Evolutionary conservation across 2,888 invertebrate species (phyloP), one percentile per base, ranked within the genome.

Genomic region (Cotesia congregata): DNA sequence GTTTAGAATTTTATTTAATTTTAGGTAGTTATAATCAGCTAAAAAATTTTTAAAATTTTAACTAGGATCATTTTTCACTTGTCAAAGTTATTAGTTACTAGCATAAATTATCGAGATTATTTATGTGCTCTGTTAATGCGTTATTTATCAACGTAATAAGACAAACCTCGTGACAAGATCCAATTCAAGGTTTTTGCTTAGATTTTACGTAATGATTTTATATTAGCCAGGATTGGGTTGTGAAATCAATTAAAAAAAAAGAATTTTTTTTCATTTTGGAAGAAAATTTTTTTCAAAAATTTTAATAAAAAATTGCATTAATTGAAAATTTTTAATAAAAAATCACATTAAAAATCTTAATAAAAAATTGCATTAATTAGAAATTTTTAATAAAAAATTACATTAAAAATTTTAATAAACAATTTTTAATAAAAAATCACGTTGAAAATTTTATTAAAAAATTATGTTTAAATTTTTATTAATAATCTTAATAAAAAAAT

Each of bases 171-270:
- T 30, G 38, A 65, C 20, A 65, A 65, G 65, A 65, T 65, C 2
- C 30, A 30, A 30, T 30, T 30, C 65, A 65, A 64, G 41, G 50
- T 59, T 73, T n/a, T 39, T 20, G 6, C 62, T 60, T 5, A 38
- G 60, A 40, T 74, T 7, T 50, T 69, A 40, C 40, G 62, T 62
- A 74, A 69, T 62, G 39, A 40, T 61, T 12, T 40, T 38, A 39
- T n/a, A 50, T 39, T 67, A 67, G 40, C 20, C 5, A 39, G 38
- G 60, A 74, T 74, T 38, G 39, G 20, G 64, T 7, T 12, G 15
- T 67, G 41, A 75, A 40, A 59, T 12, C 12, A 64, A 70, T 50
- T 50, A 38, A 61, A 20, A 39, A 69, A 69, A 38, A 17, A 20
- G 2, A 30, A 17, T 17, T 30, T 30, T 41, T 12, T 17, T 40